Base-by-base conservation (phyloP, 2,113 vertebrate genomes). In the Ciconia stormi region DNA sequence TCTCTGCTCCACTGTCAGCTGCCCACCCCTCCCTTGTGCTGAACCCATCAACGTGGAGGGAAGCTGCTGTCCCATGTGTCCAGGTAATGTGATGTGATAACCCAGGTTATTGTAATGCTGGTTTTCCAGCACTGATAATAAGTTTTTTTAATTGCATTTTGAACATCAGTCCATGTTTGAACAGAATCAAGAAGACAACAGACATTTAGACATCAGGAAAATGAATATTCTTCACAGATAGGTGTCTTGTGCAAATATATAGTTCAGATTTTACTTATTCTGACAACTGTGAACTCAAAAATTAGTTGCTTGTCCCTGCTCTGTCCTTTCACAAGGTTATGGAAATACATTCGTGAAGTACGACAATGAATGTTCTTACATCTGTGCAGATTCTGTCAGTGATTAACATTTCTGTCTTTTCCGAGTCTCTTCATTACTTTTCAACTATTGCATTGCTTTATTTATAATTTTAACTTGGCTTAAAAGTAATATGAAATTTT, bases 1-100 rank as follows among this genome's bases (percentile, higher is more conserved):
- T 3, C 98, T 99, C 71, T 99, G 99, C 97, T 99, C 99, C 8
- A 99, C 99, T 0, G 99, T 99, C 97, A 99, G 99, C 98, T 99
- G 99, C 97, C 99, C 99, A 0, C 97, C 99, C 15, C 98, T 99
- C 88, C 98, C 99, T 56, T 99, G 99, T 71, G 95, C 97, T 15
- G 98, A 98, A 55, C 98, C 98, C 88, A 97, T 98, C 97, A 98
- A 98, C 0, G 98, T 98, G 90, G 99, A 99, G 93, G 99, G 99
- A 74, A 99, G 99, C 94, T 99, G 99, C 98, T 99, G 99, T 46
- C 99, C 99, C 11, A 98, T 99, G 97, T 99, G 99, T 78, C 98
- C 98, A 98, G 99, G 99, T 99, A 98, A 46, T 16, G 22, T 36
- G 32, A 62, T 42, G 2, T 44, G 7, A 21, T 44, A 7, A 5